Percentiles rank a stretch among this genome's conserved stretches.
Evolutionary conservation across 1,140 invertebrate species (phyloP).

Genomic region (Zaprionus africanus): DNA sequence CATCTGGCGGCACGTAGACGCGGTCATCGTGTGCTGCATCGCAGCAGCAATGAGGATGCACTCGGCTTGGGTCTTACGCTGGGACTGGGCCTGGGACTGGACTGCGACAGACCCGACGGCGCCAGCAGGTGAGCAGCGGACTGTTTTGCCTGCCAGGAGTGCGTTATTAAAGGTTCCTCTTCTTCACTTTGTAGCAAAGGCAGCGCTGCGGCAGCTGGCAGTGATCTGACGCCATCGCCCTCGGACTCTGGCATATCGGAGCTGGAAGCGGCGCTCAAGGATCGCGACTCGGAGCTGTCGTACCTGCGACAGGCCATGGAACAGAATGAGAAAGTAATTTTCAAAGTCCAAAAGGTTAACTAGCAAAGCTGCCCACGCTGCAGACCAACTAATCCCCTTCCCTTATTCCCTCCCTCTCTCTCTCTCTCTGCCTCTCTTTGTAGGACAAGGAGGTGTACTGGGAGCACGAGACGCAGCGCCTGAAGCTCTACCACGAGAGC

Average conservation of each 20-base stretch:
- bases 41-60: slow-evolving; percentile 52
- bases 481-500: slow-evolving; percentile 89
- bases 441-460: slow-evolving; percentile 81
- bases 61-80: slow-evolving; percentile 30
- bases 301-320: slow-evolving; percentile 91
- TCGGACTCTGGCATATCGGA: slow-evolving; percentile 93
- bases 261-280: slow-evolving; percentile 89
- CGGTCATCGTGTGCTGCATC: slow-evolving; percentile 58
- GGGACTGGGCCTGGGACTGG: slow-evolving; percentile 28
- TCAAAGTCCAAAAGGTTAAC: slow-evolving; percentile 85
- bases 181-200: slow-evolving; percentile 38
- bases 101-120: slow-evolving; percentile 51
- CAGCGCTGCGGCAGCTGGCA: slow-evolving; percentile 54
- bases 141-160: too few species aligned
- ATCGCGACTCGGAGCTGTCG: slow-evolving; percentile 90
- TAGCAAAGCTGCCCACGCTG: neutral
- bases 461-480: slow-evolving; percentile 85
- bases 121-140: slow-evolving; percentile 44
- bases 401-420: neutral
- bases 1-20: slow-evolving; percentile 63
- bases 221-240: slow-evolving; percentile 89
- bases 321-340: slow-evolving; percentile 91
- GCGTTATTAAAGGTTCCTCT: too few species aligned
- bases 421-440: slow-evolving; percentile 1
- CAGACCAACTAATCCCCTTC: slow-evolving; percentile 22